Evolutionary conservation across 2,888 invertebrate genomes (phyloP), one percentile per base, ranked within the genome.

Genomic region (Heliconius ismenius): DNA sequence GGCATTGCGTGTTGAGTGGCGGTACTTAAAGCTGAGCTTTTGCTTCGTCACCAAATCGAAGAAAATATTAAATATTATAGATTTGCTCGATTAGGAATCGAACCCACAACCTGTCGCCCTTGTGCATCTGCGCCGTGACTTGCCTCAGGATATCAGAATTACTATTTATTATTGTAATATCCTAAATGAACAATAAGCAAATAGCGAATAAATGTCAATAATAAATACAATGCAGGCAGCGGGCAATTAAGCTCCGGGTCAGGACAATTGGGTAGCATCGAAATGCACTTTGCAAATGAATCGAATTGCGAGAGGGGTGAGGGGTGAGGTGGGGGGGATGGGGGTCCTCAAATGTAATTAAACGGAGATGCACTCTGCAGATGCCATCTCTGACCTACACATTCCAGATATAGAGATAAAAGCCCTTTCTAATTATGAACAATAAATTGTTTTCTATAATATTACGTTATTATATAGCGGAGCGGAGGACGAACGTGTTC

Each of bases 211-310:
- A 91, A 90, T 89, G 88, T 88, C 90, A 90, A 91, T 91, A 91
- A 92, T 92, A 91, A 91, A 92, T 92, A 92, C 91, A 87, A 88
- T 86, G 84, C 78, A 78, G 81, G 82, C 82, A 82, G 80, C 83
- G 84, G 86, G 89, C 92, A 92, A 94, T 93, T 92, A 92, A 92
- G 88, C 86, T 83, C 87, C 84, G 90, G 90, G 90, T 88, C 88
- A 89, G 88, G 86, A 91, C 91, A 90, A 91, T 92, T 86, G 90
- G 84, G 86, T 87, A 87, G 91, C 92, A 93, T 93, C 89, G 92
- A 93, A 93, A 92, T 93, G 93, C 93, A 94, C 93, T 93, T 92
- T 91, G 92, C 92, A 93, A 93, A 93, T 93, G 92, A 93, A 92
- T 90, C 89, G 88, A 89, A 90, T 86, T 85, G 87, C 82, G 80